Base-by-base conservation (phyloP, 1,140 invertebrate genomes). In the Gryon sp. region DNA sequence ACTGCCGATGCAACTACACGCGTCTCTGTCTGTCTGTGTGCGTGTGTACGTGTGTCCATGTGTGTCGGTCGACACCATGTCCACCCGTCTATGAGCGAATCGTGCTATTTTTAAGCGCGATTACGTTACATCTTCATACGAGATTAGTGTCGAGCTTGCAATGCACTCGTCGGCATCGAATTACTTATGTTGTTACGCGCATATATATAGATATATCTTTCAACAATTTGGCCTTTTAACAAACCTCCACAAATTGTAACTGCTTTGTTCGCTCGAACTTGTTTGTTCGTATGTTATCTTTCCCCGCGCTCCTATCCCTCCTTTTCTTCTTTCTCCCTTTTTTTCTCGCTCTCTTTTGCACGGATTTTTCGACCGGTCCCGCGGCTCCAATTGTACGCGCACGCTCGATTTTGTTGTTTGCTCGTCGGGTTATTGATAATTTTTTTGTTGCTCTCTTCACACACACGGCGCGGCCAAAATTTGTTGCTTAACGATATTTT, bases 1-100 rank as follows among this genome's bases (percentile, higher is more conserved):
- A 46, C 70, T 75, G 77, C 65, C 74, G 70, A 75, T 77, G 69
- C 62, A 70, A 52, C 55, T 62, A 9, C 46, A 34, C 30, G 22
- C 34, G 43, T 15, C 4, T 43, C 26, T 43, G 16, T 50, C 48
- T 22, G 52, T 57, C 2, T 28, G 36, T 57, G 12, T 30, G 34
- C 14, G n/a, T n/a, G n/a, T n/a, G n/a, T n/a, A n/a, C n/a, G n/a
- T n/a, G n/a, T n/a, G n/a, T n/a, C n/a, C n/a, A n/a, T n/a, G 46
- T 32, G 24, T 12, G 48, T 34, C 12, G 19, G 48, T 32, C 6
- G 3, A 9, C 9, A 22, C 19, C 19, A 15, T 48, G 20, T 34
- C 46, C 19, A 26, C 26, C 26, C 34, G 46, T 40, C 43, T 48
- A 38, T 34, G 57, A 40, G 11, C 38, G 38, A 53, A 63, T 52